Evolutionary conservation across 2,113 vertebrate species (phyloP).

Genomic region (Meleagris gallopavo): DNA sequence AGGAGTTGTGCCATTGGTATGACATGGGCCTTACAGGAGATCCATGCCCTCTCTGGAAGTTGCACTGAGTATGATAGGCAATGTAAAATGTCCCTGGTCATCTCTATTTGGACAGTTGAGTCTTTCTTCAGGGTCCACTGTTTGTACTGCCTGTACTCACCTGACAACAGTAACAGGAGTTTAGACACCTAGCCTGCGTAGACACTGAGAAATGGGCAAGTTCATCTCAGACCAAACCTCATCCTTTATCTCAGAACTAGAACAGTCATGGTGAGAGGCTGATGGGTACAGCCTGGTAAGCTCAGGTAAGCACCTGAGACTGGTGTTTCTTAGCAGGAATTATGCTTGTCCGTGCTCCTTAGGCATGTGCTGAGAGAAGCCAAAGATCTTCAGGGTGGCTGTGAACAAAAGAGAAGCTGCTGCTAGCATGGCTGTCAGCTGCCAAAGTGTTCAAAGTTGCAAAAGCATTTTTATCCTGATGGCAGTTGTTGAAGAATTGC

Average conservation of each 20-base stretch:
- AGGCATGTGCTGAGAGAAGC: background rate
- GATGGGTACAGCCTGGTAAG: background rate
- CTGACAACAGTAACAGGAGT: background rate
- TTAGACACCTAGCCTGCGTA: background rate
- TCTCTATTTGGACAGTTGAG: background rate
- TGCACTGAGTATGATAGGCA: background rate
- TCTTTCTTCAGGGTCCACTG: background rate
- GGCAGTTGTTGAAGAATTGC: background rate
- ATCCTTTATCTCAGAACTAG: background rate
- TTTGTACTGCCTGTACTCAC: background rate
- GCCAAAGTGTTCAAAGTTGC: background rate
- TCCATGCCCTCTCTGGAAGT: accelerated
- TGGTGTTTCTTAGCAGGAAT: background rate
- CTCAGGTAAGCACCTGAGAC: background rate
- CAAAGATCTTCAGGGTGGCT: background rate
- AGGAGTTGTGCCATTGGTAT: background rate
- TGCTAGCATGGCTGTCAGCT: background rate
- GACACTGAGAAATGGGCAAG: background rate
- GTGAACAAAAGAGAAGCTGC: background rate
- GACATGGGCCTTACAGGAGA: background rate
- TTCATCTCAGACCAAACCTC: background rate
- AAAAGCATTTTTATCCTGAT: background rate
- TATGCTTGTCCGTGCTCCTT: accelerated
- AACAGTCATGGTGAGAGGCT: background rate
- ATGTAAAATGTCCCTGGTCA: background rate